These are phyloP conservation scores for Melangyna quadrimaculata DNA, from an alignment of 2,888 invertebrate genomes.

Conservation along the genomic window DNA sequence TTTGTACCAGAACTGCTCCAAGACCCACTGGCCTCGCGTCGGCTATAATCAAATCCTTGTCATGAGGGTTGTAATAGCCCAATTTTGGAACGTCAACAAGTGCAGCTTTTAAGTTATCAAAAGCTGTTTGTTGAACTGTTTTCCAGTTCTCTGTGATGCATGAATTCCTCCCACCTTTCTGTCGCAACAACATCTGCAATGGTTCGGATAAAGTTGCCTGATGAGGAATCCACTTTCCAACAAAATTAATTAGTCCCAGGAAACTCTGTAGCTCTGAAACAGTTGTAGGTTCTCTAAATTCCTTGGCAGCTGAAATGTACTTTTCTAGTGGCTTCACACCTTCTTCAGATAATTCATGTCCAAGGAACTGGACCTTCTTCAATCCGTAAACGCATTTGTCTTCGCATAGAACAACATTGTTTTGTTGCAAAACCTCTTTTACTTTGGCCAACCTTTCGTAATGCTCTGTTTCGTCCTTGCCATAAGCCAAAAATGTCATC, in stretches of 20 bases:
- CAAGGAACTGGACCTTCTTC: constrained; percentile 15
- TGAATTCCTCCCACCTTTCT: neutral
- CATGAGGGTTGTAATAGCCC: too few relatives aligned
- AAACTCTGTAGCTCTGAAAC: neutral
- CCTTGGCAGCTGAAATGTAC: constrained; percentile 10
- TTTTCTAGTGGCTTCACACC: constrained; percentile 11
- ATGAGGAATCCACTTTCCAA: neutral
- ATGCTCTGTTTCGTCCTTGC: neutral
- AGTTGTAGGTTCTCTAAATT: neutral
- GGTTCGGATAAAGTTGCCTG: constrained; percentile 2
- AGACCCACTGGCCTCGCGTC: too few relatives aligned
- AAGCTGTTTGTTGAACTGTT: neutral
- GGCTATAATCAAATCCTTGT: too few relatives aligned
- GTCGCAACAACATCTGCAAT: constrained; percentile 13
- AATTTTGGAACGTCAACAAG: too few relatives aligned
- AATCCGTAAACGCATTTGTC: neutral
- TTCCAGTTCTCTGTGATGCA: neutral
- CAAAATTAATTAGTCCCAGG: neutral
- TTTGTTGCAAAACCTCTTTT: constrained; percentile 45
- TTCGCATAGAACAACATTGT: neutral
- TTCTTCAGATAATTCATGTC: neutral
- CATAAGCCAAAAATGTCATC: constrained; percentile 9
- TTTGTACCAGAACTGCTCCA: too few relatives aligned
- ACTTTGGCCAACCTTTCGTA: neutral
- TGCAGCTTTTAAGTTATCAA: too few relatives aligned